A percentile compares a stretch with the other conserved stretches of the same genome.
Conservation (phyloP, 2,113 vertebrate genomes). For the Steatornis caripensis region DNA sequence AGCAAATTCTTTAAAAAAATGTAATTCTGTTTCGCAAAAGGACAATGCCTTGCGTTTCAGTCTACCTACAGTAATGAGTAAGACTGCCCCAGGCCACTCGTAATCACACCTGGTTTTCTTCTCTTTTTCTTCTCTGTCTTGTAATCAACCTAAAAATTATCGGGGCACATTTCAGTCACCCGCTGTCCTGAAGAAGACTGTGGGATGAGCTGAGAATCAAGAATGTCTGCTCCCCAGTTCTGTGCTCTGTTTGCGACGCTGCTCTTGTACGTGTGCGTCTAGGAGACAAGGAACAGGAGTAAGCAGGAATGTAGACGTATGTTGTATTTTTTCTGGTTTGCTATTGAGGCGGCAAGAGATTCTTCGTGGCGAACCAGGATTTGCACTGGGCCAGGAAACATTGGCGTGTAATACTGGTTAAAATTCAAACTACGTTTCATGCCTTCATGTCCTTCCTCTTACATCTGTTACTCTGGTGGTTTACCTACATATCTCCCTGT, state of each 20-base stretch:
- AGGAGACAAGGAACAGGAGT: background rate
- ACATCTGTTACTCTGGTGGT: background rate
- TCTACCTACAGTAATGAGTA: background rate
- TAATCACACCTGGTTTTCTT: background rate
- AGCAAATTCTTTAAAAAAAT: background rate
- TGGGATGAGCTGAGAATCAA: background rate
- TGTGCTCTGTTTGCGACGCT: accelerated
- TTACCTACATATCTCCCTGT: background rate
- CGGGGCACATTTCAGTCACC: background rate
- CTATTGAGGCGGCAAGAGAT: accelerated
- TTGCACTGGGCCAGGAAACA: background rate
- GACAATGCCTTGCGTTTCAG: background rate
- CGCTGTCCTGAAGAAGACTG: background rate
- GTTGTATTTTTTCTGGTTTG: background rate
- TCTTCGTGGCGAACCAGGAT: background rate
- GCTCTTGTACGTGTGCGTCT: accelerated
- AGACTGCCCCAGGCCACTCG: background rate
- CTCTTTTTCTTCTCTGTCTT: background rate
- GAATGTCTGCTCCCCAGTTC: background rate
- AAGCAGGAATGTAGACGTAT: background rate
- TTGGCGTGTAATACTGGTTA: background rate
- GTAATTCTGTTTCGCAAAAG: background rate
- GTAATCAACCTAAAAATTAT: background rate
- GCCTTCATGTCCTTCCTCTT: background rate
- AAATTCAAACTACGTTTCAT: background rate